Evolutionary conservation across 2,113 vertebrate species (phyloP), one percentile per base, ranked within the genome.

Genomic region (Ceratotherium simum): DNA sequence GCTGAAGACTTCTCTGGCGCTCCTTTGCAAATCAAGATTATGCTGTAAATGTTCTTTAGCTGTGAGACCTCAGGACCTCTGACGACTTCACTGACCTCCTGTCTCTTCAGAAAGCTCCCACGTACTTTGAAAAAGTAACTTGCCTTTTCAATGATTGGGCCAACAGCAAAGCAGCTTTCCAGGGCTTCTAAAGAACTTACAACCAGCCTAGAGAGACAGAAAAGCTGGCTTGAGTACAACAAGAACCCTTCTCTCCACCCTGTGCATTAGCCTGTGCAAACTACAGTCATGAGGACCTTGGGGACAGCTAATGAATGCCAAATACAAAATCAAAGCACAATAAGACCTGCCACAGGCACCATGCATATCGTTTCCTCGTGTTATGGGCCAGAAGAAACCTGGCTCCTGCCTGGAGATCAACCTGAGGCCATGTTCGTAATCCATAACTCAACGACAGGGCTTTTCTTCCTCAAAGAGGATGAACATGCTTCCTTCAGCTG

Each of bases 151-250:
- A 98, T 99, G 95, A 99, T 99, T 31, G 99, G 99, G 92, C 99
- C 99, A 83, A 99, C 99, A 62, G 99, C 99, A 99, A 99, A 99
- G 99, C 99, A 99, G 99, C 99, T 99, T 99, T 99, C 99, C 98
- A 99, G 98, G 8, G 99, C 99, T 99, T 99, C 99, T 97, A 99
- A 99, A 96, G 99, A 99, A 98, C 99, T 99, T 98, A 99, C 99
- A 93, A 99, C 99, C 99, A 99, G 99, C 98, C 99, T 99, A 98
- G n/a, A 98, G 97, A 99, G 98, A 99, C 98, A 98, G 98, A 98
- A 98, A 98, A 98, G 98, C 98, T 97, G 98, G 98, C 98, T 98
- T 99, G 98, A 99, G 98, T 96, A 98, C 97, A 97, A 97, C 96
- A 79, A 97, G 97, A 91, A 95, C 97, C 90, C 87, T 96, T 97